Conservation (phyloP, 2,888 invertebrate species). For the Tanytarsus gracilentus region DNA sequence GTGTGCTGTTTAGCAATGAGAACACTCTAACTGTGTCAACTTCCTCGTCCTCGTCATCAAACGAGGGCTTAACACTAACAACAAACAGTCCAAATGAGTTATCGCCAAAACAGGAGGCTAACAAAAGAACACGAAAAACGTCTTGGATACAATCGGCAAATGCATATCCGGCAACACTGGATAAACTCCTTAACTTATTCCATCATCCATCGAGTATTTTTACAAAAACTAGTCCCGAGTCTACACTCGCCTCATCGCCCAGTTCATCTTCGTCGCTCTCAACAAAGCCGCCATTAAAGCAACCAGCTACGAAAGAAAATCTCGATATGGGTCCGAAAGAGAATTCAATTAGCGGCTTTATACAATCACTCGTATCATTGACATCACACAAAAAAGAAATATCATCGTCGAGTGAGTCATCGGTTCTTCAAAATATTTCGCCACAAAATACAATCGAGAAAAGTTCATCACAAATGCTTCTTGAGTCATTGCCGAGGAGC, state of each 20-base stretch:
- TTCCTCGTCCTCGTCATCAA: slow-evolving; percentile 28
- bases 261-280: slow-evolving; percentile 31
- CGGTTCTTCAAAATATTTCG: slow-evolving; percentile 29
- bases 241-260: slow-evolving; percentile 34
- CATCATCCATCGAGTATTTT: slow-evolving; percentile 55
- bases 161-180: slow-evolving; percentile 49
- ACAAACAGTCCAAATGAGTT: slow-evolving; percentile 30
- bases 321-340: slow-evolving; percentile 7
- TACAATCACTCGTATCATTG: slow-evolving; percentile 9
- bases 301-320: background rate
- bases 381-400: too few species aligned
- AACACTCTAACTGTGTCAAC: slow-evolving; percentile 29
- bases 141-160: slow-evolving; percentile 46
- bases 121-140: slow-evolving; percentile 49
- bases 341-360: slow-evolving; percentile 19
- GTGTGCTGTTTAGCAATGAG: slow-evolving; percentile 30
- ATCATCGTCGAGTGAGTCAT: background rate
- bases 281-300: slow-evolving; percentile 9
- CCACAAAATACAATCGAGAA: slow-evolving; percentile 31
- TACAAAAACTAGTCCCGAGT: slow-evolving; percentile 43
- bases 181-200: slow-evolving; percentile 56
- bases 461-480: slow-evolving; percentile 39
- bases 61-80: slow-evolving; percentile 40
- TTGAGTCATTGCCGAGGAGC: slow-evolving; percentile 49
- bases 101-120: slow-evolving; percentile 33